Base-by-base conservation (phyloP, 2,888 invertebrate species). In the Mesochorus sp. region DNA sequence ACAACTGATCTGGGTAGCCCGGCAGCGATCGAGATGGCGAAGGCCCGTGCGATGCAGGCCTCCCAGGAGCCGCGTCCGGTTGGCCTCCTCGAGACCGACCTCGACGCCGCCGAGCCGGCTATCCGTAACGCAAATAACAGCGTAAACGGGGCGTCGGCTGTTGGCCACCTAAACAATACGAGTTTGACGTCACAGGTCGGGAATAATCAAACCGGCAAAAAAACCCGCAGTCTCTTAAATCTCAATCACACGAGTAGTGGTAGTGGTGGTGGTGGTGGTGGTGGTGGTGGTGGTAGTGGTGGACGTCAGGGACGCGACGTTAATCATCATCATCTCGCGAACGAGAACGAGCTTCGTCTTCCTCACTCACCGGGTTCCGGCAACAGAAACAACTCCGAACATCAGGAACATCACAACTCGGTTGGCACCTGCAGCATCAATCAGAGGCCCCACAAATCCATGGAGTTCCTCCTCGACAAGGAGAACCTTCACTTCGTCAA, bases 381-480 rank as follows among this genome's bases (percentile, higher is more conserved):
- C 88, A 92, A 91, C 66, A 83, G 85, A 76, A 80, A 73, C 71
- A 47, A 77, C 76, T 85, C 81, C 80, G 90, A 92, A 91, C 83
- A 84, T 91, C 70, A 91, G 92, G 64, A 82, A 70, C 72, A 72
- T 55, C 75, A 77, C 51, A 72, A 59, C 59, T 62, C 75, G 26
- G 72, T 70, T 34, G 74, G 74, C 64, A 82, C 82, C 78, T 82
- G 82, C 78, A 84, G n/a, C n/a, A n/a, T 85, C 80, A 85, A 89
- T 81, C 89, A 90, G 82, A 88, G 93, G 82, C 96, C 96, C 62
- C 96, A 96, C 93, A 97, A 97, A 93, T 97, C 97, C 92, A 97
- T 97, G 97, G 97, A 97, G 94, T 97, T 97, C 93, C 94, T 97
- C 91, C 94, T 97, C 92, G 97, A 97, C 92, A 97, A 97, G 93